Percentiles rank a stretch among this genome's conserved stretches.
Evolutionary conservation across 2,797 vertebrate species (phyloP).

Genomic region (Numenius phaeopus): DNA sequence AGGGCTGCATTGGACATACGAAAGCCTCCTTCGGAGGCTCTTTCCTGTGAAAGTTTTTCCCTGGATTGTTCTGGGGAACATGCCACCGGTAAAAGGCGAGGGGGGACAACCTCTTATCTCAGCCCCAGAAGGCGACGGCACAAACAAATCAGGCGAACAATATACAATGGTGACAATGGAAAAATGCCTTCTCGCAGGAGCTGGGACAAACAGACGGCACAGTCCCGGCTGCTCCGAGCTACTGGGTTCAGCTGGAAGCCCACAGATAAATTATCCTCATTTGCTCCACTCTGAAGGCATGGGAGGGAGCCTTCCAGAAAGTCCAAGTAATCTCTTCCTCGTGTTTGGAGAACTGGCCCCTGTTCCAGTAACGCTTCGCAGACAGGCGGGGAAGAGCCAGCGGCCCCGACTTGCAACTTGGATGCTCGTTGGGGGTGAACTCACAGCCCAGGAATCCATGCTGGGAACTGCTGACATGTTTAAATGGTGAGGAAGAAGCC

Average conservation of each 20-base stretch:
- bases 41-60: slow-evolving; percentile 49
- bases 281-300: slow-evolving; percentile 27
- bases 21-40: slow-evolving; percentile 23
- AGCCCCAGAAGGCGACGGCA: slow-evolving; percentile 27
- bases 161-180: slow-evolving; percentile 21
- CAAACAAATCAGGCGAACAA: slow-evolving; percentile 49
- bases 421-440: slow-evolving; percentile 35
- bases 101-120: slow-evolving; percentile 64
- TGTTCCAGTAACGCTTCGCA: slow-evolving; percentile 27
- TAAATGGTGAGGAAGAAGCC: slow-evolving; percentile 4
- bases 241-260: slow-evolving; percentile 33
- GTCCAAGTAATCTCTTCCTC: slow-evolving; percentile 61
- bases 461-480: slow-evolving; percentile 66
- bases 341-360: slow-evolving; percentile 1
- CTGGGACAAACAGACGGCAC: neutral
- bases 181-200: slow-evolving; percentile 31
- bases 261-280: slow-evolving; percentile 58
- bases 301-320: slow-evolving; percentile 58
- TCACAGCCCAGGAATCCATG: slow-evolving; percentile 20
- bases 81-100: neutral
- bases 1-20: neutral
- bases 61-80: slow-evolving; percentile 61
- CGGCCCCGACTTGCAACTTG: slow-evolving; percentile 21
- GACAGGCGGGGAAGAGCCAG: slow-evolving; percentile 33
- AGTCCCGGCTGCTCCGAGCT: neutral